Evolutionary conservation across 2,888 invertebrate genomes (phyloP), one percentile per base, ranked within the genome.

Genomic region (Cosmia pyralina): DNA sequence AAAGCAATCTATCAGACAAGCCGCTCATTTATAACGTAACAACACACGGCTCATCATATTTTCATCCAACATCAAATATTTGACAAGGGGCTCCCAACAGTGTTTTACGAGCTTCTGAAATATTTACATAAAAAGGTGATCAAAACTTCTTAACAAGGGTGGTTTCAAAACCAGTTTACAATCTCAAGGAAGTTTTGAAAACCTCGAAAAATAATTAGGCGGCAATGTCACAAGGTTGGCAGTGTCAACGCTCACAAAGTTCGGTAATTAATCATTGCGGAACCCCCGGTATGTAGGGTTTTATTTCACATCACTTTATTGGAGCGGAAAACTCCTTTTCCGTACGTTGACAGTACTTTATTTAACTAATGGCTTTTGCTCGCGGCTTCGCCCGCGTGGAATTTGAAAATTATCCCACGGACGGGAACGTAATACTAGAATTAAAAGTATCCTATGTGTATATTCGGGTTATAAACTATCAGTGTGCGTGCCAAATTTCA

Each of bases 201-300:
- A 72, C 74, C 71, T 58, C 76, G 67, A 81, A 84, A 87, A 87
- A 87, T 88, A 88, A 85, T 87, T 85, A 86, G 76, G 66, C 64
- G 72, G 68, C 66, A 64, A 62, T 84, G 77, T 84, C 75, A 82
- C 70, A 77, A 74, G 79, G 76, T 84, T 77, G 81, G 75, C 44
- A 66, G 69, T 82, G 88, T 83, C 85, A 83, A 82, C 87, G 78
- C 83, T 82, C 83, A 85, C 84, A 85, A 89, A 90, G 82, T 90
- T 90, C 66, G 34, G 85, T 86, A 86, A 90, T 86, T 90, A 90
- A 90, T 90, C 89, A 89, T 77, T 73, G 71, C 46, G 8, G 66
- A 68, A 80, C 70, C 75, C 69, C 59, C 58, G 52, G 72, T 74
- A 85, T 84, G 78, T 77, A 70, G 75, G 70, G 86, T 88, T 85